Conservation (phyloP, 2,797 vertebrate species). For the Urophycis tenuis region DNA sequence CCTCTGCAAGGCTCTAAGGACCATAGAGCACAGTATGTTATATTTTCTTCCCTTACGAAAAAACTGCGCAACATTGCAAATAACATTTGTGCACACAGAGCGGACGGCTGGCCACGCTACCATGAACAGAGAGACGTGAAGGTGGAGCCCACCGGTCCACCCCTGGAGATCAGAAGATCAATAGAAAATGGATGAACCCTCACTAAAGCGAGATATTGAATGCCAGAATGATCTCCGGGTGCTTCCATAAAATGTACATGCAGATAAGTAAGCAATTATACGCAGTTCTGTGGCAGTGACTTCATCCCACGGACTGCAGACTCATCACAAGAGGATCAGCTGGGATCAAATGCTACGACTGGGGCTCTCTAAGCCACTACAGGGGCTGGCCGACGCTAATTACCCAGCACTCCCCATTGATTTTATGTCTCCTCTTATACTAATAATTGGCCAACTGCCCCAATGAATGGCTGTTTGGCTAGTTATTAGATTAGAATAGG, state of each 20-base stretch:
- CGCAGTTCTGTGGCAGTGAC: neutral
- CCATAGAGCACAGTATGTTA: no score
- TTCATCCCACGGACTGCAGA: constrained; percentile 22
- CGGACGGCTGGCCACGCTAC: no score
- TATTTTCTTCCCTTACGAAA: no score
- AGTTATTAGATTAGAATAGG: constrained; percentile 31
- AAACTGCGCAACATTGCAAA: no score
- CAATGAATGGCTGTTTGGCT: constrained; percentile 33
- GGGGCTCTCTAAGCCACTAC: constrained; percentile 29
- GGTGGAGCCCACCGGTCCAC: no score
- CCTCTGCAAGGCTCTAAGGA: no score
- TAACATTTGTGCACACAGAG: no score
- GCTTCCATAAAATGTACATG: neutral
- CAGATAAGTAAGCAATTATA: neutral
- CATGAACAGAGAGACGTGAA: neutral
- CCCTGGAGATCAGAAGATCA: no score
- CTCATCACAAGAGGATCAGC: constrained; percentile 41
- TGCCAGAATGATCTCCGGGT: neutral
- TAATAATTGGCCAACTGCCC: constrained; percentile 26
- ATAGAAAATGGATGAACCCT: no score
- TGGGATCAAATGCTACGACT: constrained; percentile 35
- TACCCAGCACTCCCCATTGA: constrained; percentile 40
- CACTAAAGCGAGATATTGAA: neutral
- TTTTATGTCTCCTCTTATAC: constrained; percentile 37
- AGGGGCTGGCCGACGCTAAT: constrained; percentile 41